phyloP scores from a whole-genome alignment of 2,113 vertebrate species.

The Hassar affinis region DNA sequence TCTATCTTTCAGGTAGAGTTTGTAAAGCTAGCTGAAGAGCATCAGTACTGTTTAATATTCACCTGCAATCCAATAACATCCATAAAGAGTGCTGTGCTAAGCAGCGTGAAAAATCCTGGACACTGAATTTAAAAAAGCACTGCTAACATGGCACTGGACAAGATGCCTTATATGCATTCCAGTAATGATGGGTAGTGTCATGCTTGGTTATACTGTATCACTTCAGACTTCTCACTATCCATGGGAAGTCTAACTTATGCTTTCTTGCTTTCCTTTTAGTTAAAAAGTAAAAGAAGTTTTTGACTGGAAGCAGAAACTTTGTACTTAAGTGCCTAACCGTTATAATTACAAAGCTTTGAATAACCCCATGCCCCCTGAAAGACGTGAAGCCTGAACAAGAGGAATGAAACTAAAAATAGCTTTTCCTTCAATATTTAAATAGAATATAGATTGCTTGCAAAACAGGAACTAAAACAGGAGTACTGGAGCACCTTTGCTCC shows the following conservation, averaged over 20 bases:
- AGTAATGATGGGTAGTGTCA: background rate
- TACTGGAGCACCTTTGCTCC: background rate
- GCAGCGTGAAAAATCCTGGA: background rate
- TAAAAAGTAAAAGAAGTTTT: background rate
- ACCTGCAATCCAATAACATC: background rate
- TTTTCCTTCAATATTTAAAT: background rate
- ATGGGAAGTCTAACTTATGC: background rate
- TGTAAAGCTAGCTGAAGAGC: background rate
- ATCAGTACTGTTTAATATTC: background rate
- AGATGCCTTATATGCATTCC: background rate
- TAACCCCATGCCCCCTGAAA: background rate
- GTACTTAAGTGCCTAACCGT: conserved; percentile 15
- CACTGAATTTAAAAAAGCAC: background rate
- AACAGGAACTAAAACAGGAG: background rate
- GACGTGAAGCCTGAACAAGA: background rate
- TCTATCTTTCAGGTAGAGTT: background rate
- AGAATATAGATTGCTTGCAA: background rate
- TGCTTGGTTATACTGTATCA: background rate
- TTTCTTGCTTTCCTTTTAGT: background rate
- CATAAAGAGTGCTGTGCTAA: background rate
- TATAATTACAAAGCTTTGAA: too few species aligned
- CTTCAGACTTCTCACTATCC: background rate
- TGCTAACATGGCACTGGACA: background rate
- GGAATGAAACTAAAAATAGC: background rate
- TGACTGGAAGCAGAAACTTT: conserved; percentile 16